These are phyloP conservation scores for Eugnorisma glareosa DNA, from an alignment of 2,888 invertebrate species.

Conservation along the genomic window DNA sequence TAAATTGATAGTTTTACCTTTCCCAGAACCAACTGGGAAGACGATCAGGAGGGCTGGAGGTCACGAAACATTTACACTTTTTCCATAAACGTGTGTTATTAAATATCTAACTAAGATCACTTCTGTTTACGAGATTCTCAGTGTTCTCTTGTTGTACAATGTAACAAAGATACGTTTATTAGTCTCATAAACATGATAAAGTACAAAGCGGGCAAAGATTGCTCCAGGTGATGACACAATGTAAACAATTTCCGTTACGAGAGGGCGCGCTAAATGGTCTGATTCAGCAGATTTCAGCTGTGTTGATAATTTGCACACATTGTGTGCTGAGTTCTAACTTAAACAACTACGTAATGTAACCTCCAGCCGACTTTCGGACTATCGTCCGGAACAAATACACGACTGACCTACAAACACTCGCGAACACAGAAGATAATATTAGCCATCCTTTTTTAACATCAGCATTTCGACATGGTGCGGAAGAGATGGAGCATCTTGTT, in stretches of 20 bases:
- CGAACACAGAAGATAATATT: constrained; percentile 84
- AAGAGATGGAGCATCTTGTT: constrained; percentile 84
- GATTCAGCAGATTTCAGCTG: constrained; percentile 65
- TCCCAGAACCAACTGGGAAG: neutral
- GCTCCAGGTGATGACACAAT: constrained; percentile 54
- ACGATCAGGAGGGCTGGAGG: neutral
- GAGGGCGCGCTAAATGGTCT: constrained; percentile 65
- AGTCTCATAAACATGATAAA: constrained; percentile 21
- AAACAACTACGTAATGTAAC: constrained; percentile 87
- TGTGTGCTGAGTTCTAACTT: constrained; percentile 78
- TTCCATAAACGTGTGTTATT: neutral
- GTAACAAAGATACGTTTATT: constrained; percentile 26
- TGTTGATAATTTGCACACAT: constrained; percentile 72
- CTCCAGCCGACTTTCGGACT: constrained; percentile 90
- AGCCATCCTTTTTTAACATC: constrained; percentile 82
- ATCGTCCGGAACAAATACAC: constrained; percentile 89
- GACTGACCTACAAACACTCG: constrained; percentile 90
- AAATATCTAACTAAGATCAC: neutral
- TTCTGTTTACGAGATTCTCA: neutral
- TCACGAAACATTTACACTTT: no score
- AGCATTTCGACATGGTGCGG: constrained; percentile 73
- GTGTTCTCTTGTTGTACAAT: neutral
- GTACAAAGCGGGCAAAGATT: constrained; percentile 57
- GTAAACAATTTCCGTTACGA: constrained; percentile 58
- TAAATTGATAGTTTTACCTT: neutral